A percentile compares a stretch with the other conserved stretches of the same genome.
Evolutionary conservation across 2,797 vertebrate species (phyloP).

Genomic region (Acipenser transmontanus): DNA sequence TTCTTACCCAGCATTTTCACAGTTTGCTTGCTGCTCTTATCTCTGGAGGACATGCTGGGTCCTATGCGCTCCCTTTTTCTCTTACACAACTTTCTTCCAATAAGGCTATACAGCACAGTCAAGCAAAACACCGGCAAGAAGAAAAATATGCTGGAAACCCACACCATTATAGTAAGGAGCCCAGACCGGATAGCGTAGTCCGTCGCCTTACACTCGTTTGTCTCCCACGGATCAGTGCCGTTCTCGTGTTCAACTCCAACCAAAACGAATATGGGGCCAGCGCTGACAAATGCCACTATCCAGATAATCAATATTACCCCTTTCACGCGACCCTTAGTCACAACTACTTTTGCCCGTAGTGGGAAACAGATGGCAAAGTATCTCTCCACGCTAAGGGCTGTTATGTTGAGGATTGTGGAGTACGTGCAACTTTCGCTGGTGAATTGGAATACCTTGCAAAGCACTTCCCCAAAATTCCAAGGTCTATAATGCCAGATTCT

Average conservation of each 20-base stretch:
- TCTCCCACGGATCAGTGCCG: slow-evolving; percentile 65
- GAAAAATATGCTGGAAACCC: slow-evolving; percentile 91
- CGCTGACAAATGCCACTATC: slow-evolving; percentile 80
- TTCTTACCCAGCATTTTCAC: slow-evolving; percentile 91
- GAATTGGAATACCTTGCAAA: slow-evolving; percentile 96
- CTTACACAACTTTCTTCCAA: slow-evolving; percentile 88
- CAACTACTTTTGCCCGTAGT: slow-evolving; percentile 82
- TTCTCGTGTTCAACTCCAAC: slow-evolving; percentile 86
- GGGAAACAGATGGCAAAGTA: slow-evolving; percentile 95
- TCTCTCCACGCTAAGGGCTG: slow-evolving; percentile 88
- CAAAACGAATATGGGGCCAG: slow-evolving; percentile 88
- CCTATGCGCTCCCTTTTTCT: slow-evolving; percentile 70
- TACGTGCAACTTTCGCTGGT: slow-evolving; percentile 94
- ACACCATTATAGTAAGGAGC: slow-evolving; percentile 90
- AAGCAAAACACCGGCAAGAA: slow-evolving; percentile 94
- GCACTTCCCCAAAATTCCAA: slow-evolving; percentile 83
- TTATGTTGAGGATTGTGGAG: slow-evolving; percentile 93
- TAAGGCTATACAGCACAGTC: slow-evolving; percentile 90
- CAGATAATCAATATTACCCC: slow-evolving; percentile 82
- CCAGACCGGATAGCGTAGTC: slow-evolving; percentile 87
- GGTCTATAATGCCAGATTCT: slow-evolving; percentile 92
- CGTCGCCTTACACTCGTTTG: slow-evolving; percentile 88
- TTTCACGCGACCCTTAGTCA: slow-evolving; percentile 86
- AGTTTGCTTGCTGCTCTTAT: slow-evolving; percentile 89
- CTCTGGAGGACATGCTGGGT: slow-evolving; percentile 68